These are phyloP conservation scores for Lemur catta DNA, from an alignment of 2,797 vertebrate genomes.

Conservation along the genomic window DNA sequence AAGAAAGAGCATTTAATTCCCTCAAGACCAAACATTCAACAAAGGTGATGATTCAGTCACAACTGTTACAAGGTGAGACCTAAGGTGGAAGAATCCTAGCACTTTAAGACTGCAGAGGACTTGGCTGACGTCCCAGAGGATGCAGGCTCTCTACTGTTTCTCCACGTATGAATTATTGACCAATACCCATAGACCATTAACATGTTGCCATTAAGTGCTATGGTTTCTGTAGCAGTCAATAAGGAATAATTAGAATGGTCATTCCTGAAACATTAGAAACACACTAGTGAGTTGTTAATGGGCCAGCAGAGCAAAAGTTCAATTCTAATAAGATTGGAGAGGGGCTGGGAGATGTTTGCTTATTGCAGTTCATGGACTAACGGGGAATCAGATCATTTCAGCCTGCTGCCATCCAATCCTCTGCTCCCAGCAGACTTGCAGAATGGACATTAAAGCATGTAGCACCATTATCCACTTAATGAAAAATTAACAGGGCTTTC, in stretches of 20 bases:
- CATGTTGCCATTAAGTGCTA: constrained; percentile 73
- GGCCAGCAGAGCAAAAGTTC: constrained; percentile 75
- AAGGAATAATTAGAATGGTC: constrained; percentile 80
- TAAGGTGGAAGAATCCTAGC: constrained; percentile 35
- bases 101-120: constrained; percentile 42
- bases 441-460: constrained; percentile 70
- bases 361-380: constrained; percentile 52
- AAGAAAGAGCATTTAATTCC: constrained; percentile 31
- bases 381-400: constrained; percentile 65
- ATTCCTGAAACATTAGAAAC: constrained; percentile 78
- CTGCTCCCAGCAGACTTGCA: constrained; percentile 69
- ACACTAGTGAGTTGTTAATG: constrained; percentile 78
- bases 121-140: constrained; percentile 67
- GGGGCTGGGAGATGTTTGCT: constrained; percentile 64
- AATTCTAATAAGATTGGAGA: constrained; percentile 80
- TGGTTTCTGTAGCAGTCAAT: constrained; percentile 79
- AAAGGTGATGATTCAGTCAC: constrained; percentile 56
- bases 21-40: constrained; percentile 23
- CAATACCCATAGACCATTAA: constrained; percentile 74
- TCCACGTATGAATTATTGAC: constrained; percentile 72
- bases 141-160: constrained; percentile 42
- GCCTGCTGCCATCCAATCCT: constrained; percentile 66
- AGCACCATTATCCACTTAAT: constrained; percentile 75
- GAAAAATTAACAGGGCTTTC: constrained; percentile 80
- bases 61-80: background rate